phyloP scores from a whole-genome alignment of 1,140 invertebrate genomes.

The Berghia stephanieae region DNA sequence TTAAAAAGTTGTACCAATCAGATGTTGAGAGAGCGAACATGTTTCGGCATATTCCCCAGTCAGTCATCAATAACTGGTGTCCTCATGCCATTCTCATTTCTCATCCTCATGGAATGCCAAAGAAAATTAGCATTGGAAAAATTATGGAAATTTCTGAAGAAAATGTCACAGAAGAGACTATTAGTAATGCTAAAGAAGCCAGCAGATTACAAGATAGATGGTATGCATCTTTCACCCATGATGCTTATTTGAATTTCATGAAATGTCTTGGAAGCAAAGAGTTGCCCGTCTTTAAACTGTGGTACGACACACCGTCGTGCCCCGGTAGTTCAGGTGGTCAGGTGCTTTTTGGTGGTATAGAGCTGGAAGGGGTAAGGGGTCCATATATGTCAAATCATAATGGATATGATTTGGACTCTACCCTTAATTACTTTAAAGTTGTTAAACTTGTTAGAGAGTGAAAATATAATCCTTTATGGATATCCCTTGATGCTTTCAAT shows the following conservation, averaged over 20 bases:
- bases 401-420: constrained; percentile 17
- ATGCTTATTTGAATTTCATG: constrained; percentile 14
- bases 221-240: constrained; percentile 7
- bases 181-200: not conserved
- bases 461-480: no score
- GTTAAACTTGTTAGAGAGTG: not conserved
- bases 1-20: not conserved
- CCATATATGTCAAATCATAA: constrained; percentile 15
- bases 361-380: not conserved
- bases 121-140: constrained; percentile 21
- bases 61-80: not conserved
- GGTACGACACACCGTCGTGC: constrained; percentile 18
- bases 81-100: constrained; percentile 17
- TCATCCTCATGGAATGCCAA: constrained; percentile 22
- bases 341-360: not conserved
- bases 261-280: not conserved
- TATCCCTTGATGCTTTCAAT: no score
- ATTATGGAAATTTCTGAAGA: constrained; percentile 9
- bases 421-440: constrained; percentile 14
- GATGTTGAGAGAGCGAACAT: not conserved
- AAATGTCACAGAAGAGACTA: constrained; percentile 19
- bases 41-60: not conserved
- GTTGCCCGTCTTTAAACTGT: constrained; percentile 11
- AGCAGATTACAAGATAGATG: not conserved
- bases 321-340: constrained; percentile 18